phyloP scores from a whole-genome alignment of 2,888 invertebrate genomes.

The Cheilosia soror region DNA sequence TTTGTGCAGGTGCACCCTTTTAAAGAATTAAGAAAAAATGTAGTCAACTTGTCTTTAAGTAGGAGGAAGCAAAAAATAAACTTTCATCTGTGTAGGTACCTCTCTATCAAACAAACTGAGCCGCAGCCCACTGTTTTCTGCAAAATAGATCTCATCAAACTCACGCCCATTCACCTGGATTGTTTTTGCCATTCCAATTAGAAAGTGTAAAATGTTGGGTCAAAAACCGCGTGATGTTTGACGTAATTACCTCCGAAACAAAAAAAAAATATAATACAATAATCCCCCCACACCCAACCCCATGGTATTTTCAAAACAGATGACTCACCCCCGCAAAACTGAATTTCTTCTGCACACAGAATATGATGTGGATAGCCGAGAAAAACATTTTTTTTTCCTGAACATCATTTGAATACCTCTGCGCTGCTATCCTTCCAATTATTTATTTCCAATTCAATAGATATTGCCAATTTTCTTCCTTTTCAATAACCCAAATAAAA shows the following conservation, averaged over 20 bases:
- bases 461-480: slow-evolving; percentile 41
- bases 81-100: no score
- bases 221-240: slow-evolving; percentile 66
- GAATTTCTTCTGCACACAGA: slow-evolving; percentile 19
- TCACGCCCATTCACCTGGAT: slow-evolving; percentile 16
- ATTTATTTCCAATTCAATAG: slow-evolving; percentile 45
- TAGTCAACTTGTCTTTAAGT: neutral
- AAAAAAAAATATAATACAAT: slow-evolving; percentile 9
- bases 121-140: neutral
- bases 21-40: no score
- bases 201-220: slow-evolving; percentile 46
- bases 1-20: no score
- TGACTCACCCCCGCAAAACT: slow-evolving; percentile 36
- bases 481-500: slow-evolving; percentile 29
- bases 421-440: slow-evolving; percentile 6
- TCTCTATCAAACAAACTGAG: neutral
- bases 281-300: slow-evolving; percentile 2
- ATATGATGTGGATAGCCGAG: neutral
- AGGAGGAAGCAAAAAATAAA: no score
- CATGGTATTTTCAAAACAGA: slow-evolving; percentile 39
- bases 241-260: slow-evolving; percentile 28
- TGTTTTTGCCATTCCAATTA: neutral
- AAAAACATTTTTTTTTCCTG: neutral
- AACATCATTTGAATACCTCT: slow-evolving; percentile 14
- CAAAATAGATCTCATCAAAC: neutral